phyloP scores from a whole-genome alignment of 2,113 vertebrate species.

The Crotalus horridus region DNA sequence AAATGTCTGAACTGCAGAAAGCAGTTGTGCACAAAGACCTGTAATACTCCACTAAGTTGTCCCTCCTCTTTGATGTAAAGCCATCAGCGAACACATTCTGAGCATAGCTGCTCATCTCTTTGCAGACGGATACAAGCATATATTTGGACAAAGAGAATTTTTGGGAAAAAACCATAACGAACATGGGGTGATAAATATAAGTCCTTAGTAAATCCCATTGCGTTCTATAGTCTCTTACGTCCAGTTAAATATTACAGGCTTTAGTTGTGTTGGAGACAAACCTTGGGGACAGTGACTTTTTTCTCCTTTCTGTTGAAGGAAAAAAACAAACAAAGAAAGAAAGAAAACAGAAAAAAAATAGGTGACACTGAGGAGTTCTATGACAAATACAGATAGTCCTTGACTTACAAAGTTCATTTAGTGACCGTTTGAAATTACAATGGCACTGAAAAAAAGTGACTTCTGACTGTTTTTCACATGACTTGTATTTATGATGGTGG shows the following conservation, averaged over 20 bases:
- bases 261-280: not conserved
- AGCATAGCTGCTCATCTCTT: not conserved
- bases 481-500: not conserved
- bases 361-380: not conserved
- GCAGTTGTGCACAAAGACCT: not conserved
- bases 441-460: not conserved
- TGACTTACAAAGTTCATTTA: not conserved
- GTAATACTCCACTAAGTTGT: not conserved
- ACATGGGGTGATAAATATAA: not conserved
- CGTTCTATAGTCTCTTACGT: not conserved
- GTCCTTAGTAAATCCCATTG: not conserved
- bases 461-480: not conserved
- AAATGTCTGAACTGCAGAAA: not conserved
- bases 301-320: not conserved
- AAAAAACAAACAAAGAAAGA: not conserved
- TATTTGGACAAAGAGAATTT: not conserved
- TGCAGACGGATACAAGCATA: not conserved
- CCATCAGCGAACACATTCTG: not conserved
- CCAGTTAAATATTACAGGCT: not conserved
- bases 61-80: not conserved
- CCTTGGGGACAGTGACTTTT: not conserved
- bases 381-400: not conserved
- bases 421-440: not conserved
- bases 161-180: not conserved
- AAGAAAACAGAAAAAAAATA: not conserved